These are phyloP conservation scores for Malacoraja senta DNA, from an alignment of 2,797 vertebrate species.

Conservation along the genomic window DNA sequence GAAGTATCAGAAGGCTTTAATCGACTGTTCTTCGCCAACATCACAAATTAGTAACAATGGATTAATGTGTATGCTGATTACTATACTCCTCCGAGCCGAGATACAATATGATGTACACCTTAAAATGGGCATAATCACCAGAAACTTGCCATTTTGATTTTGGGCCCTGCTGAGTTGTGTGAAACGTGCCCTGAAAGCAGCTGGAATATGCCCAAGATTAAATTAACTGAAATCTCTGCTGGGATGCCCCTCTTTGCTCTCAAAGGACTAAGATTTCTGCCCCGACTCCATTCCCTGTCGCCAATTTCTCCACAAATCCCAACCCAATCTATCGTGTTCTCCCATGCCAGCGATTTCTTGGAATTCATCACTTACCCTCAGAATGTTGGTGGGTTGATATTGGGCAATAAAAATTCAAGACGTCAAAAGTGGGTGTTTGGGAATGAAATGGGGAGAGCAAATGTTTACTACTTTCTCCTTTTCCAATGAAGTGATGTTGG, in stretches of 20 bases:
- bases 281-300: no score
- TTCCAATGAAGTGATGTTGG: not conserved
- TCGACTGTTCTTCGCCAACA: not conserved
- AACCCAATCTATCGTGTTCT: not conserved
- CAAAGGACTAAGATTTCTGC: not conserved
- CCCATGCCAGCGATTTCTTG: not conserved
- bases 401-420: not conserved
- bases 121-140: not conserved
- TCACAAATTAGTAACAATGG: not conserved
- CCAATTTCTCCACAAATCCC: not conserved
- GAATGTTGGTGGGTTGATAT: not conserved
- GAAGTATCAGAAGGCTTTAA: no score
- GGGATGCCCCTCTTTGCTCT: not conserved
- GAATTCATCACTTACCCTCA: not conserved
- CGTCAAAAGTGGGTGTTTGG: not conserved
- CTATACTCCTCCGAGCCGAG: not conserved
- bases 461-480: not conserved
- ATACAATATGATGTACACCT: not conserved
- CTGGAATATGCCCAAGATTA: not conserved
- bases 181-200: not conserved
- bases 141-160: not conserved
- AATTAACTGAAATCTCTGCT: not conserved
- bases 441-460: not conserved
- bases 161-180: not conserved
- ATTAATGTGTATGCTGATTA: not conserved